Evolutionary conservation across 2,888 invertebrate species (phyloP), one percentile per base, ranked within the genome.

Genomic region (Nomada lathburiana): DNA sequence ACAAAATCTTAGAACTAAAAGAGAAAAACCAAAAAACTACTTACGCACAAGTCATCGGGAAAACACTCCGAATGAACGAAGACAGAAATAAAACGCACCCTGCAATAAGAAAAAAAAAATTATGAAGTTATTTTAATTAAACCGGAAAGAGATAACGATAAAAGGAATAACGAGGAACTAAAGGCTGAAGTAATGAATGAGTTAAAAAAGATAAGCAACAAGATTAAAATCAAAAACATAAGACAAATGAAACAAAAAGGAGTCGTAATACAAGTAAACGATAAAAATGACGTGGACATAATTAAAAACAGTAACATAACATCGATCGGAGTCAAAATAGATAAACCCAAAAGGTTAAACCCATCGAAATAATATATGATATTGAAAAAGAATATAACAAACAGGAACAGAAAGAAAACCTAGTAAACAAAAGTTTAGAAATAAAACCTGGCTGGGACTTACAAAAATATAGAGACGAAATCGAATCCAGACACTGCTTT

Each of bases 1-100:
- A 36, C 7, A 36, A 36, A 7, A 36, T 36, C 7, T 36, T 36
- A 7, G 29, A 36, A 36, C 29, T 36, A 36, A 36, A 36, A 36
- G 29, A 36, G 7, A 36, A 36, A 36, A 9, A 36, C 0, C 7
- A 7, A 36, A 7, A 7, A 36, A 7, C 7, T 7, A 36, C 29
- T 36, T 36, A 36, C 7, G 29, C 29, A 36, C 29, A 95, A 94
- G 95, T 94, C 94, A 94, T 93, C 94, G 94, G 94, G 94, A 94
- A 94, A 93, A 7, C 64, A 65, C 76, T 1, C 7, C 0, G 7
- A 36, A 7, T 9, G 7, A 7, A 36, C 0, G 0, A 7, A 36
- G 29, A 36, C 7, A 7, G 29, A 36, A 36, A 0, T 0, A 36
- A 36, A 7, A 36, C 59, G 76, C 94, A 89, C 95, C 95, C 29